Percentiles rank a stretch among this genome's conserved stretches.
Conservation (phyloP, 2,113 vertebrate species). For the Riparia riparia region DNA sequence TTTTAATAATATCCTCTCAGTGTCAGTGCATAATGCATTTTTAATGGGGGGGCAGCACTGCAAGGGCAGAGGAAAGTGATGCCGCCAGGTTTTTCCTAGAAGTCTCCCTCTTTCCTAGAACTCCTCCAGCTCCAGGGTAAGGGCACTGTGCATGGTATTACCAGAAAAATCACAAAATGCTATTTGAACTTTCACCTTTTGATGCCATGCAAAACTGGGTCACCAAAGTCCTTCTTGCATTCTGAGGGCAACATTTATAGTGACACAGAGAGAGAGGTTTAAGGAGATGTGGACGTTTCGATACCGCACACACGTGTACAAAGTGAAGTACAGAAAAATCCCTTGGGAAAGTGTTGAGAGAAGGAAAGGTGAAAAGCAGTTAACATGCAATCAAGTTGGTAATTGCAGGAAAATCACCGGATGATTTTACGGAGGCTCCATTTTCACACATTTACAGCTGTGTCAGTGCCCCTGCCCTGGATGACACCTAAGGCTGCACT, state of each 20-base stretch:
- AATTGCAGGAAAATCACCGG: neutral
- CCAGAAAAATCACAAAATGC: slow-evolving; percentile 23
- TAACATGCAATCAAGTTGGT: neutral
- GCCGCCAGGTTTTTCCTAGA: slow-evolving; percentile 12
- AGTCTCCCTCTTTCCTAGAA: slow-evolving; percentile 46
- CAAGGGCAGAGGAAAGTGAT: neutral
- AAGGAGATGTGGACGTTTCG: neutral
- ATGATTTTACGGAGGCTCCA: neutral
- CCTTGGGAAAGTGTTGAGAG: neutral
- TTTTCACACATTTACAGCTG: neutral
- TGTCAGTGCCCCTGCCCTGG: neutral
- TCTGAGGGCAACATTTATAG: neutral
- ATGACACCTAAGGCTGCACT: neutral
- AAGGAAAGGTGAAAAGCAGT: neutral
- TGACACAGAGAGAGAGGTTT: neutral
- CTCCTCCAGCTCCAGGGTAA: neutral
- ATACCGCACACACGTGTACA: neutral
- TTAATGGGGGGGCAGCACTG: neutral
- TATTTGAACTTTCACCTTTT: neutral
- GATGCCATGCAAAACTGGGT: neutral
- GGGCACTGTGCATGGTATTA: rapidly evolving
- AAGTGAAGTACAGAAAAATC: neutral
- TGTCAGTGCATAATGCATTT: neutral
- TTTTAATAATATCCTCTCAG: slow-evolving; percentile 31
- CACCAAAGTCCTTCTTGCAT: neutral